phyloP scores from a whole-genome alignment of 2,797 vertebrate genomes.

The Agapornis canus region DNA sequence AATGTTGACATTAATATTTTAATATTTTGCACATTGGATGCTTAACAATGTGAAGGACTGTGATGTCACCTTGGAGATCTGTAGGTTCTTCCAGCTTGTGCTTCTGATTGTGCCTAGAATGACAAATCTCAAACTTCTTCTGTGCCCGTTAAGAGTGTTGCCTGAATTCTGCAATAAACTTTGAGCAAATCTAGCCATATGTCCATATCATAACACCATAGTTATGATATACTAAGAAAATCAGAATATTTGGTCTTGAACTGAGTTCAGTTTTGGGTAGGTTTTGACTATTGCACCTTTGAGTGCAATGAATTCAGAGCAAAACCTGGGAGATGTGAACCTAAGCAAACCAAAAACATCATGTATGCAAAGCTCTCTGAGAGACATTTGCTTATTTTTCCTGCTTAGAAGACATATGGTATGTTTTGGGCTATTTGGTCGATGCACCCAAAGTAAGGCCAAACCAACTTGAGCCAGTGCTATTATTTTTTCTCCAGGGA shows the following conservation, averaged over 20 bases:
- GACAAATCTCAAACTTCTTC: neutral
- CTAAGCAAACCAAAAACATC: neutral
- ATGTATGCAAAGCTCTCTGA: neutral
- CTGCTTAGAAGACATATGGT: neutral
- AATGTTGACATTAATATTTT: conserved; percentile 19
- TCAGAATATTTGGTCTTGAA: neutral
- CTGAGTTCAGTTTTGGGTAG: neutral
- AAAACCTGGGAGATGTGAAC: neutral
- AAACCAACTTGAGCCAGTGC: neutral
- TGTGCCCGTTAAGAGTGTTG: neutral
- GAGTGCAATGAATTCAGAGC: neutral
- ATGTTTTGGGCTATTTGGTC: neutral
- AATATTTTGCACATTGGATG: neutral
- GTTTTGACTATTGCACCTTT: neutral
- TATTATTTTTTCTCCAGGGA: neutral
- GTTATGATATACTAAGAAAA: neutral
- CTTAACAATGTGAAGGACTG: neutral
- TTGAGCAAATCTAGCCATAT: neutral
- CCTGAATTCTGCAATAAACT: neutral
- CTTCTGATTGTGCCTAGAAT: neutral
- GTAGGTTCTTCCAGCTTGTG: neutral
- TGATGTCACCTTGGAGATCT: neutral
- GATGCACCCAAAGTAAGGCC: neutral
- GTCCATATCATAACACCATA: too few relatives aligned
- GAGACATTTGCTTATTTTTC: neutral